Base-by-base conservation (phyloP, 2,888 invertebrate species). In the Brenthis daphne region DNA sequence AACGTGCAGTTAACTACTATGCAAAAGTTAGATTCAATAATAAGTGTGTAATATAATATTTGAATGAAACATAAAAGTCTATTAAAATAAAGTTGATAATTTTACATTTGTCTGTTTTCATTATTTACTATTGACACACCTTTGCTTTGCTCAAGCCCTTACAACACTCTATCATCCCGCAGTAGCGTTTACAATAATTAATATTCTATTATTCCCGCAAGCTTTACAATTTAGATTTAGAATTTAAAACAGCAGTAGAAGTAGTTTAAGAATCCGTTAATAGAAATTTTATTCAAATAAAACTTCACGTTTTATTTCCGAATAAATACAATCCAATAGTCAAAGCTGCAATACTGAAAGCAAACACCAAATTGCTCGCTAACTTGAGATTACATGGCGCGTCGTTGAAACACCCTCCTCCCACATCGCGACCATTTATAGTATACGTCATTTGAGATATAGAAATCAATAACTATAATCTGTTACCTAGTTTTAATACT, bases 361-460 rank as follows among this genome's bases (percentile, higher is more conserved):
- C 85, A 86, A 89, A 87, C 87, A 88, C 87, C 85, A 88, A 88
- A 88, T 88, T 88, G 87, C 86, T 87, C 84, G 82, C 86, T 85
- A 86, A 87, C 85, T 87, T 82, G 81, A 85, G 87, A 88, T 89
- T 87, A 88, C 86, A 85, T 76, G 80, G 80, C 80, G 81, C 78
- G 82, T 82, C 83, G 80, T 77, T 78, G 76, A 74, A 65, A 70
- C 73, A 75, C 71, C 75, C 72, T 70, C 73, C 73, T 54, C 68
- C 60, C 57, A 65, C 65, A 70, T 63, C 47, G 70, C 64, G 53
- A 67, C 73, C 65, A 60, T 67, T 69, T 60, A 57, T 60, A 60
- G 14, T 24, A 14, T 20, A 55, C 24, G 65, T 69, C 43, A 65
- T 74, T 8, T 20, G 14, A n/a, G 13, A 47, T 43, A 8, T 11